Base-by-base conservation (phyloP, 2,888 invertebrate genomes). In the Lasius platythorax region DNA sequence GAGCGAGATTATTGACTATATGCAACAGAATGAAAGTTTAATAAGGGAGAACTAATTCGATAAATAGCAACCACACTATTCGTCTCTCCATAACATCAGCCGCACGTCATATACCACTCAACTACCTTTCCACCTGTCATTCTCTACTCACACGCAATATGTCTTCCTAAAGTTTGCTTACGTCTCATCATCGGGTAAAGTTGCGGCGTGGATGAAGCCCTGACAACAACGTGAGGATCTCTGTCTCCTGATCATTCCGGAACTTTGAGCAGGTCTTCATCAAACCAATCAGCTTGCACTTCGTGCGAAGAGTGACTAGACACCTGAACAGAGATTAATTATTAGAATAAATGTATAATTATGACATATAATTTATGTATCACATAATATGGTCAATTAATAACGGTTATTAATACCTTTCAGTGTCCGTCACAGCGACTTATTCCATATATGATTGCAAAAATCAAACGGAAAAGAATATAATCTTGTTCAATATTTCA, bases 31-130 rank as follows among this genome's bases (percentile, higher is more conserved):
- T 78, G 61, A 40, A 79, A 75, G 85, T 79, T 84, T 50, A 84
- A 84, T 73, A 78, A 82, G 76, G 70, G 64, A 84, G 40, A 78
- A 83, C 83, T 83, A 84, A 90, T 88, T 89, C 91, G 88, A 93
- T 93, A 94, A 93, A 94, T 93, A 91, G 90, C 84, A 88, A 87
- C 82, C 87, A 79, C 85, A 83, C 86, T 89, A 90, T 91, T 91
- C 88, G 85, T 89, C 89, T 87, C 91, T 64, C 12, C 88, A 90
- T 91, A 92, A 92, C 91, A 89, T 91, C 91, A 89, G 90, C 90
- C 91, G 86, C 87, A 88, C 87, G 78, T 88, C 90, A 88, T 87
- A 86, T 87, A 87, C 87, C 91, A 91, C 91, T 92, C 92, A 87
- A 85, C 81, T 88, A 85, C 88, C 85, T 90, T 90, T 89, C 88